phyloP scores from a whole-genome alignment of 1,140 invertebrate species.

The Rhopalosiphum maidis region DNA sequence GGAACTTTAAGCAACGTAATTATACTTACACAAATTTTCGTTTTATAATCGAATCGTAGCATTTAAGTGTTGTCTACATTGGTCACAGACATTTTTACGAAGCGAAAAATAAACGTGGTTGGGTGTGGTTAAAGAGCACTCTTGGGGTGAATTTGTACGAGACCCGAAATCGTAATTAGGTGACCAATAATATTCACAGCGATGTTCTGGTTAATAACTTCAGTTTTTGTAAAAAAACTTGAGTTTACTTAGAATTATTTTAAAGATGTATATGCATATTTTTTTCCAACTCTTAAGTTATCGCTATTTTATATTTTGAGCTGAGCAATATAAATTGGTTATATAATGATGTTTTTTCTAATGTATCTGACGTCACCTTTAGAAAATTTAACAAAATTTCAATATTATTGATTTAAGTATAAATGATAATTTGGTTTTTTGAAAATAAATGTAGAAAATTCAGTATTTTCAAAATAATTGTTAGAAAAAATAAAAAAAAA shows the following conservation, averaged over 20 bases:
- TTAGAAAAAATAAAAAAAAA: background rate
- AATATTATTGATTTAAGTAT: background rate
- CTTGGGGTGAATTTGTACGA: conserved; percentile 26
- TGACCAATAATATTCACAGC: conserved; percentile 3
- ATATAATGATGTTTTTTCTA: too few relatives aligned
- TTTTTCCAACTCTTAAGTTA: background rate
- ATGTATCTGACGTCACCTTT: too few relatives aligned
- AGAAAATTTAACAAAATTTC: too few relatives aligned
- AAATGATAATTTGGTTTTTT: background rate
- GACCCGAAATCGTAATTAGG: background rate
- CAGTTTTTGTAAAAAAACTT: background rate
- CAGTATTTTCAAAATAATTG: background rate
- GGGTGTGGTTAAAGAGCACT: background rate
- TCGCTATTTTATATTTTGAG: background rate
- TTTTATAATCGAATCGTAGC: conserved; percentile 29
- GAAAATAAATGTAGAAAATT: background rate
- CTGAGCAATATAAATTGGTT: background rate
- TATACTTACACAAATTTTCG: conserved; percentile 27
- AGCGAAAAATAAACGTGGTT: conserved; percentile 22
- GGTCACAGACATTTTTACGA: conserved; percentile 21
- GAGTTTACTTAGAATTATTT: background rate
- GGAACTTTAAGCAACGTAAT: conserved; percentile 14
- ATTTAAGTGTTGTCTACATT: conserved; percentile 15
- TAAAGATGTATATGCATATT: background rate
- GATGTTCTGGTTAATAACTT: background rate